Conservation (phyloP, 1,140 invertebrate species). For the Choristoneura fumiferana region DNA sequence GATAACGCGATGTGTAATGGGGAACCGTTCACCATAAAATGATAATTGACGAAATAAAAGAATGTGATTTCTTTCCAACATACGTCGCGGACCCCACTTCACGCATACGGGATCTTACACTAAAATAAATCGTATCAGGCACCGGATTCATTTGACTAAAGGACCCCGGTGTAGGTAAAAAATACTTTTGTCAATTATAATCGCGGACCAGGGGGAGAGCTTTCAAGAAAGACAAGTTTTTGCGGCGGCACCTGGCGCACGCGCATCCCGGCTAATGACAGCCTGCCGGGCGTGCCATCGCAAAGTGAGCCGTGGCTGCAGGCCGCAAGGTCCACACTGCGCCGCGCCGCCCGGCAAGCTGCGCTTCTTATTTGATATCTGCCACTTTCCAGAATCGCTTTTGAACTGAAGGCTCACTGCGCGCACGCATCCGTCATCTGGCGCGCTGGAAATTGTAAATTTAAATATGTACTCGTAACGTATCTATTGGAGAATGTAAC, state of each 20-base stretch:
- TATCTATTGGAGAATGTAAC: no score
- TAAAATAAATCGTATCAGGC: not conserved
- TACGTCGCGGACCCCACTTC: no score
- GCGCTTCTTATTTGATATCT: conserved; percentile 5
- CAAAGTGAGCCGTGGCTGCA: not conserved
- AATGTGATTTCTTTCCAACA: no score
- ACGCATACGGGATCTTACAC: no score
- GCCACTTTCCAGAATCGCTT: conserved; percentile 4
- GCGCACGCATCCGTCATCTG: not conserved
- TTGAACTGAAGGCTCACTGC: not conserved
- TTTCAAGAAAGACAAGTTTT: conserved; percentile 16
- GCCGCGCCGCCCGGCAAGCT: not conserved
- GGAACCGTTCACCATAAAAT: no score
- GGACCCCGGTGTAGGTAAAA: conserved; percentile 1
- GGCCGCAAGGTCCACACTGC: not conserved
- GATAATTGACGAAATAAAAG: no score
- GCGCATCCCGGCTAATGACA: no score
- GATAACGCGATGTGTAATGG: no score
- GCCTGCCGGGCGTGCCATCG: no score
- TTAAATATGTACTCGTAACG: no score
- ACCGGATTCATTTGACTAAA: not conserved
- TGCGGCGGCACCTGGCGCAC: conserved; percentile 14
- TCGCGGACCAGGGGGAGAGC: not conserved
- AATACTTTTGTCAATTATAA: conserved; percentile 19
- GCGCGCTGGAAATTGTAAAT: no score